Conservation (phyloP, 2,888 invertebrate species). For the Mantis religiosa region DNA sequence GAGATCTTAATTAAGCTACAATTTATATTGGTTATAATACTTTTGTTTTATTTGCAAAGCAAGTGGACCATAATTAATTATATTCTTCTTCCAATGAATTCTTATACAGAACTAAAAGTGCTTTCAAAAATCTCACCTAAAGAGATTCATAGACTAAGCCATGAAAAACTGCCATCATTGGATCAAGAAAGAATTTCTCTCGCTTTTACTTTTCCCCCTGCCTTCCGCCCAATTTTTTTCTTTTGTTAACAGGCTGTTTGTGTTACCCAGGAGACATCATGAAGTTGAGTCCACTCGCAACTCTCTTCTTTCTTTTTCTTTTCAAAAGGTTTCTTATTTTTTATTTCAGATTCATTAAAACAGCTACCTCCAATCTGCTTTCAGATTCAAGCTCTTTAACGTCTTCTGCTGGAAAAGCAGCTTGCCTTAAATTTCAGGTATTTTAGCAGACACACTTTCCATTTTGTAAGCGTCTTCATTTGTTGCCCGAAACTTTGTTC, state of each 20-base stretch:
- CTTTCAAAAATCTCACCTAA: background rate
- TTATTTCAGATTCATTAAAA: background rate
- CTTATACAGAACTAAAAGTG: too few species aligned
- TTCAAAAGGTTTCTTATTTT: background rate
- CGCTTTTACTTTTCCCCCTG: background rate
- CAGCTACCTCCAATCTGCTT: background rate
- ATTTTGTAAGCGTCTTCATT: background rate
- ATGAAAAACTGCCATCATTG: background rate
- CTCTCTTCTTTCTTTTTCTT: background rate
- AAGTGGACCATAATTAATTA: too few species aligned
- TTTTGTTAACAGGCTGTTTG: background rate
- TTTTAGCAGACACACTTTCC: background rate
- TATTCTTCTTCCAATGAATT: too few species aligned
- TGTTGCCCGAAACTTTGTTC: background rate
- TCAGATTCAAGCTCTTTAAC: background rate
- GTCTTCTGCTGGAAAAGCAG: background rate
- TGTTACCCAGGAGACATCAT: background rate
- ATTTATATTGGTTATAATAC: too few species aligned
- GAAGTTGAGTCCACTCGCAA: background rate
- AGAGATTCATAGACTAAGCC: background rate
- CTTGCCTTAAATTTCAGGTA: background rate
- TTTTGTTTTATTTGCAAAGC: too few species aligned
- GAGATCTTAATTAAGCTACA: too few species aligned
- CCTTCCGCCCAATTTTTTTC: background rate
- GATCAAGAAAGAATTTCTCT: background rate